Evolutionary conservation across 2,113 vertebrate genomes (phyloP).

Genomic region (Sinocyclocheilus grahami): DNA sequence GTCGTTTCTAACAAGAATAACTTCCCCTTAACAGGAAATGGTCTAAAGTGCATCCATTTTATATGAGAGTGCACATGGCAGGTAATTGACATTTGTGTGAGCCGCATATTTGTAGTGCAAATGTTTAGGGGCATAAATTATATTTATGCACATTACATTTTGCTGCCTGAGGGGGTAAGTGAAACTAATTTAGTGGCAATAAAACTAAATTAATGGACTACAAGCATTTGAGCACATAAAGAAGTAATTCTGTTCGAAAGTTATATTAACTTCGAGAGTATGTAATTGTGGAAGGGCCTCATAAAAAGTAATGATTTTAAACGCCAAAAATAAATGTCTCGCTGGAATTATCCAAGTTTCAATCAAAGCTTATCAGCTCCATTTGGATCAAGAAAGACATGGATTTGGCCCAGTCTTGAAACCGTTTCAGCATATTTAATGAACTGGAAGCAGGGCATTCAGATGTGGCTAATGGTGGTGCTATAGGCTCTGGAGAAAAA

Average conservation of each 20-base stretch:
- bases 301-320: slow-evolving; percentile 77
- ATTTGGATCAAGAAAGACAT: slow-evolving; percentile 53
- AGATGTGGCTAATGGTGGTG: slow-evolving; percentile 33
- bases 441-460: slow-evolving; percentile 29
- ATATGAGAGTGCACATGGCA: slow-evolving; percentile 56
- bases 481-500: slow-evolving; percentile 9
- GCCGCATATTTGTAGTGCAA: slow-evolving; percentile 70
- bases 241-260: slow-evolving; percentile 75
- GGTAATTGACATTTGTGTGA: slow-evolving; percentile 65
- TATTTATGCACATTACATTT: slow-evolving; percentile 75
- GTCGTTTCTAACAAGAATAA: slow-evolving; percentile 45
- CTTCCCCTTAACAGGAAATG: slow-evolving; percentile 38
- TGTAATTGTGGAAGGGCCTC: slow-evolving; percentile 73
- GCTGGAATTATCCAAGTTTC: slow-evolving; percentile 65
- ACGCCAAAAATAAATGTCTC: slow-evolving; percentile 73
- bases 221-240: slow-evolving; percentile 76
- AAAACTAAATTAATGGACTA: slow-evolving; percentile 82
- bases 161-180: slow-evolving; percentile 74
- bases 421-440: slow-evolving; percentile 46
- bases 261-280: slow-evolving; percentile 75
- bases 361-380: slow-evolving; percentile 61
- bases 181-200: slow-evolving; percentile 81
- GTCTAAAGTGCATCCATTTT: slow-evolving; percentile 46
- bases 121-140: slow-evolving; percentile 76
- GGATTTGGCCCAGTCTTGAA: slow-evolving; percentile 35